These are phyloP conservation scores for Distichodus sexfasciatus DNA, from an alignment of 2,797 vertebrate genomes.

Conservation along the genomic window DNA sequence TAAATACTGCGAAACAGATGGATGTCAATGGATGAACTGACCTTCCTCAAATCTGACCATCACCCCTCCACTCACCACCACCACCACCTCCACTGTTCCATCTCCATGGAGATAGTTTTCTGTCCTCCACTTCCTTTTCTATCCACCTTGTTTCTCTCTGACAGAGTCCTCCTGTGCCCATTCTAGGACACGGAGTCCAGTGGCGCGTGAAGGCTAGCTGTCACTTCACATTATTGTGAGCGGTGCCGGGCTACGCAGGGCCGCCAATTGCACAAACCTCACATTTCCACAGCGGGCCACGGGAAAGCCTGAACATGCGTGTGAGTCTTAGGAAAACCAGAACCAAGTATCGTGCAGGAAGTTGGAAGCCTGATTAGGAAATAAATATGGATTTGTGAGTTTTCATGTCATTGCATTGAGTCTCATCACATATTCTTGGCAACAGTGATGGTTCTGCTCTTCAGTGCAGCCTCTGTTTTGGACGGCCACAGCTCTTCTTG, in stretches of 20 bases:
- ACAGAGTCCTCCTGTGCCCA: slow-evolving; percentile 49
- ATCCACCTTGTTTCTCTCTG: slow-evolving; percentile 15
- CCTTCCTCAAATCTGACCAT: not conserved
- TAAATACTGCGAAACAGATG: not conserved
- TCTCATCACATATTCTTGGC: too few species aligned
- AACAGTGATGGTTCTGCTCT: too few species aligned
- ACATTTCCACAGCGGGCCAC: slow-evolving; percentile 40
- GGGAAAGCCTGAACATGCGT: too few species aligned
- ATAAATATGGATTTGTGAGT: too few species aligned
- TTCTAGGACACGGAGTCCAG: slow-evolving; percentile 35
- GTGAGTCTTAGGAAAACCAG: too few species aligned
- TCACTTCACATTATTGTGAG: slow-evolving; percentile 65
- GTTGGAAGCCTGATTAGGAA: too few species aligned
- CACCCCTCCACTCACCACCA: not conserved
- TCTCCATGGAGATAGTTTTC: slow-evolving; percentile 15
- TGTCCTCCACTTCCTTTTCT: not conserved
- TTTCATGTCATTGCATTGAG: too few species aligned
- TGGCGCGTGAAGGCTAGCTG: slow-evolving; percentile 72
- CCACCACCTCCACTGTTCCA: not conserved
- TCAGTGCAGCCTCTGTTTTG: too few species aligned
- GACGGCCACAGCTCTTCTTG: too few species aligned
- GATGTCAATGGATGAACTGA: not conserved
- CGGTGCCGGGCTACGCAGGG: slow-evolving; percentile 37
- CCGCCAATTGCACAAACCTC: slow-evolving; percentile 51
- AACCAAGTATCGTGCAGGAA: too few species aligned